Evolutionary conservation across 1,140 invertebrate genomes (phyloP), one percentile per base, ranked within the genome.

Genomic region (Batillaria attramentaria): DNA sequence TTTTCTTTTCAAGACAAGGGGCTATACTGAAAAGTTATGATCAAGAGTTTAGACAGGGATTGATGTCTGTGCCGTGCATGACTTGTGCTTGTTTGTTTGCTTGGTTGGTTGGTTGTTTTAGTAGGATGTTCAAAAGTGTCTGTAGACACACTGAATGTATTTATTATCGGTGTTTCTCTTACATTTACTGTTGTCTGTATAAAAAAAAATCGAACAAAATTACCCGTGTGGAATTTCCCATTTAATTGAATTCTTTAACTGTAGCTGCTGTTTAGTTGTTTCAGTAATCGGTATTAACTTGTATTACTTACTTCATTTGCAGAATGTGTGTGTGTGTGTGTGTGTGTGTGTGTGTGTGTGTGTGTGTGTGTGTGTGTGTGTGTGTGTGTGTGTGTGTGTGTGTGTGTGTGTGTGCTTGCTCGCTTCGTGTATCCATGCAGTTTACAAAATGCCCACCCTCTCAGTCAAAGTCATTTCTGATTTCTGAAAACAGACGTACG

Each of bases 291-390:
- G 24, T 13, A 28, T 10, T 4, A 24, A 60, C 24, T 28, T 6
- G 8, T 28, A 6, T 60, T 60, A n/a, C 6, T 60, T 20, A 6
- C 4, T 8, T 24, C 57, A n/a, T 60, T 8, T 60, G 6, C 31
- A 68, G 5, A 42, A 3, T 70, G 33, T 70, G 37, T 70, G 35
- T 70, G 18, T 68, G 5, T 6, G 68, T 24, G 16, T 41, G 37
- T 41, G 35, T 70, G 68, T 3, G 68, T n/a, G 6, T 4, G 4
- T 18, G 37, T 42, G 5, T 41, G 13, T 70, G 37, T 42, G 39
- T 43, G 68, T 18, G 68, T 70, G 37, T 70, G 6, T 70, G 68
- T 70, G 68, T 42, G 68, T 42, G 68, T 42, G 39, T 28, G 35
- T 70, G 16, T 24, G 66, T 69, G 35, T 10, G 1, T 69, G 66